Evolutionary conservation across 2,888 invertebrate species (phyloP), one percentile per base, ranked within the genome.

Genomic region (Folsomia manolachei): DNA sequence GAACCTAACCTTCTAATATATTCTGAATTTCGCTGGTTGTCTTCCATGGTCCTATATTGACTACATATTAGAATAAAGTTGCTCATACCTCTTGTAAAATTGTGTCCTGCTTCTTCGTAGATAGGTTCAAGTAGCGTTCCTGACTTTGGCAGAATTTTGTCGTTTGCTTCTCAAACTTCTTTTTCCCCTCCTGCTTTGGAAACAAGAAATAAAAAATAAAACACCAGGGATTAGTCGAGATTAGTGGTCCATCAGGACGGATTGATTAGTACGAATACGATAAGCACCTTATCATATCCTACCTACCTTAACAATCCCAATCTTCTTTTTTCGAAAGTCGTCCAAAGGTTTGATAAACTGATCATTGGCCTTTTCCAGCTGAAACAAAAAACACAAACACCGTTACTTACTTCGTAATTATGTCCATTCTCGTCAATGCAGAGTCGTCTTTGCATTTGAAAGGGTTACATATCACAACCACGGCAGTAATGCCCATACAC

Each of bases 161-260:
- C 1, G 97, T 97, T 85, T 97, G 95, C 85, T 97, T 97, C 83
- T 97, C 97, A 86, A 97, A 98, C 85, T 95, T 95, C 86, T 97
- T 97, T 85, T 96, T 97, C 71, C 93, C 93, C 82, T 93, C 93
- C 91, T 92, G 85, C 14, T 85, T 85, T 77, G 80, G 75, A 73
- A 9, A 64, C n/a, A n/a, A 18, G 19, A 27, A 25, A 9, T 27
- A 9, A 11, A 51, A 11, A 63, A 14, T 27, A 26, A 26, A 11
- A 23, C 23, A 27, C 27, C 25, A 69, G n/a, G 4, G n/a, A n/a
- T n/a, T n/a, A n/a, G n/a, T n/a, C n/a, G n/a, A n/a, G n/a, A n/a
- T n/a, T n/a, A n/a, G n/a, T n/a, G n/a, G n/a, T n/a, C n/a, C n/a
- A n/a, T n/a, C n/a, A n/a, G n/a, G n/a, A n/a, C n/a, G 56, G 56